Evolutionary conservation across 2,113 vertebrate species (phyloP), one percentile per base, ranked within the genome.

Genomic region (Microtus montanus): DNA sequence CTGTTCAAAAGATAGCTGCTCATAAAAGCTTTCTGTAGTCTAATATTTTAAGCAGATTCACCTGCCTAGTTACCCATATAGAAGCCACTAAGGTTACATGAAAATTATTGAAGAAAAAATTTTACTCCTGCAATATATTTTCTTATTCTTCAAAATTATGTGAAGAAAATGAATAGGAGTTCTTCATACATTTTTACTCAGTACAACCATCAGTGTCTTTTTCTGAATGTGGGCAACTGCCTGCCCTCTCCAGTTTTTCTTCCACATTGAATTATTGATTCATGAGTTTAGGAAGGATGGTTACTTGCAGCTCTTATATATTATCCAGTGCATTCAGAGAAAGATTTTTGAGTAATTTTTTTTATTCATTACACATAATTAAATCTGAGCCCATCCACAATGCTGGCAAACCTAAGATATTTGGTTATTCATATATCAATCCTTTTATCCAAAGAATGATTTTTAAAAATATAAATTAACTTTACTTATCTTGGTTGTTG

Each of bases 71-170:
- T 94, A 77, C 14, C 30, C n/a, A 75, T 71, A 70, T 24, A 93
- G n/a, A 33, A 95, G 26, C 63, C 90, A 94, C n/a, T 71, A 92
- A n/a, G 0, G 88, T 93, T 95, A 17, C 33, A n/a, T 87, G 90
- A 89, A 89, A 75, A 49, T 87, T 89, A 87, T 87, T 89, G 89
- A 63, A 68, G 6, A 92, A 20, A 83, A 80, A 64, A 68, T 93
- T 61, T 87, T 87, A 87, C 26, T 92, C 83, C 14, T 52, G 7
- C 17, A 87, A 52, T 61, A 7, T 95, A 2, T n/a, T 58, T 91
- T 70, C 71, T 90, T 58, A 33, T 58, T 94, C 5, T 28, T 41
- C 58, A 35, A 93, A 79, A 47, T 80, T 49, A 35, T 52, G 33
- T 74, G 71, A 78, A 35, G 20, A 93, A 71, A 79, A 61, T 47